Base-by-base conservation (phyloP, 2,888 invertebrate species). In the Drosophila recens region DNA sequence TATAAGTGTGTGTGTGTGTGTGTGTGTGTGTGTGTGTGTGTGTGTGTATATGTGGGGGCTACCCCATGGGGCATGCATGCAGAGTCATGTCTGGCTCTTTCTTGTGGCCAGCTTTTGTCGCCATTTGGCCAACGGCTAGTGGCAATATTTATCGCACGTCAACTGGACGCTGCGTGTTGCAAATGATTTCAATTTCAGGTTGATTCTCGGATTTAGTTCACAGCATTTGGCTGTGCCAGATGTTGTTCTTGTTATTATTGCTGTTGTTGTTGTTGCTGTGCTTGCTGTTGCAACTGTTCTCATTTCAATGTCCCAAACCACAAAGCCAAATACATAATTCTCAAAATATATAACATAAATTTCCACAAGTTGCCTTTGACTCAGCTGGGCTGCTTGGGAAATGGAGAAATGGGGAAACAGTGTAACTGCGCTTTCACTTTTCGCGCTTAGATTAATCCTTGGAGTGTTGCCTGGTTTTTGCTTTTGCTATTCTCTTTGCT, bases 401-500 rank as follows among this genome's bases (percentile, higher is more conserved):
- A 27, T 36, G 11, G 13, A 38, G n/a, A 38, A 23, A 38, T 40
- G 45, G 34, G 11, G 33, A 27, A 52, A 85, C 69, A 43, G 66
- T 66, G 69, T 52, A 67, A 51, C 62, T 59, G 59, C 45, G 78
- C 75, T 88, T 86, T 86, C 83, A 80, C 82, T 84, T 80, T 89
- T 77, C 74, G 69, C 76, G 72, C 59, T 75, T 61, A 85, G 87
- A 87, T 87, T 82, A 87, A 87, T 87, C 87, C 87, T 79, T 72
- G 27, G 83, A 78, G 82, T 74, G 67, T 66, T 81, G 67, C 64
- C 23, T 51, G 27, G 57, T 56, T 5, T 27, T 27, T 27, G 27
- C 27, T 72, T 62, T 59, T 45, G 51, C 53, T n/a, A 34, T 42
- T 61, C 34, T 13, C 11, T 51, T 30, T 30, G 8, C 38, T 67